Conservation (phyloP, 92 coral and sea anemone genomes). For the Actinernus sp. region DNA sequence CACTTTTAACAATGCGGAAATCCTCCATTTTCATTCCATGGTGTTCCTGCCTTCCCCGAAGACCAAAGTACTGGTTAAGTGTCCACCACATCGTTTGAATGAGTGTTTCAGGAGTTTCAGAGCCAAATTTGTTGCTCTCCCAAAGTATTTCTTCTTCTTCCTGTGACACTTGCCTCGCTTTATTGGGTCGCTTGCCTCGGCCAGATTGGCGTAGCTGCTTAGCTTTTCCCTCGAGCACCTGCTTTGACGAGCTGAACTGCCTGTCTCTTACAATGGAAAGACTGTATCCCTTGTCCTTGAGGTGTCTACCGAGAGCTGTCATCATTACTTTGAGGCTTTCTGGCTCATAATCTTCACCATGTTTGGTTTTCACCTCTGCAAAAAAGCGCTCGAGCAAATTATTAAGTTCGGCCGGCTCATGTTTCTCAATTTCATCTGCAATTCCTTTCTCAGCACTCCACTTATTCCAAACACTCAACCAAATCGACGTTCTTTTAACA, state of each 20-base stretch:
- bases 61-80: constrained; percentile 27
- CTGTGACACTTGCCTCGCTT: background rate
- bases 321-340: constrained; percentile 18
- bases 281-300: background rate
- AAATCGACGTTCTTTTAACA: constrained; percentile 7
- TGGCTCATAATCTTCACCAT: constrained; percentile 26
- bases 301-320: constrained; percentile 21
- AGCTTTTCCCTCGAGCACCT: constrained; percentile 2
- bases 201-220: background rate
- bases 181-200: background rate
- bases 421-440: constrained; percentile 13
- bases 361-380: constrained; percentile 20
- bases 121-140: background rate
- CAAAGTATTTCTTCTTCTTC: background rate
- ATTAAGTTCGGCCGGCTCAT: constrained; percentile 15
- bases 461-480: constrained; percentile 12
- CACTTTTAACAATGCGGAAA: background rate
- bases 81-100: constrained; percentile 1
- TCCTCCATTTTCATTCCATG: constrained; percentile 6
- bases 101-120: background rate
- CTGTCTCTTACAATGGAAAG: background rate
- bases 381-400: constrained; percentile 19
- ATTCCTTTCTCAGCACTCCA: constrained; percentile 17
- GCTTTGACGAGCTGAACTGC: background rate
- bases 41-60: constrained; percentile 34